Evolutionary conservation across 2,797 vertebrate species (phyloP), one percentile per base, ranked within the genome.

Genomic region (Leucoraja ocellata): DNA sequence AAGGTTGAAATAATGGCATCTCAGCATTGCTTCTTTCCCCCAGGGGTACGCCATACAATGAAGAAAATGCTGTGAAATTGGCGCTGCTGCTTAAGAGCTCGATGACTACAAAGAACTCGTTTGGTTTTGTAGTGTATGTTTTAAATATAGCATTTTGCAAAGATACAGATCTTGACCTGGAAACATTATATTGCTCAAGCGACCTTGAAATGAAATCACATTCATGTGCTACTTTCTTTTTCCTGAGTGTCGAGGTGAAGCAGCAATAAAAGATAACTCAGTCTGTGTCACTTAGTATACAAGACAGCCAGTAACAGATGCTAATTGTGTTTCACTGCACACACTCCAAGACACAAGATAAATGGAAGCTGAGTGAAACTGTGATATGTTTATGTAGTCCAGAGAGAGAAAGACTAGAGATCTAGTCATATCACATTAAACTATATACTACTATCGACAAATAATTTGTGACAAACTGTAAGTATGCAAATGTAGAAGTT

Each of bases 281-380:
- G 68, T 6, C 90, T 76, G 68, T 94, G 94, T 94, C 95, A 93
- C 94, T 94, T 94, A 94, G 95, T 95, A 95, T 95, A 95, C 95
- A 95, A 95, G 95, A 95, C 95, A 94, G 95, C 95, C 94, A 95
- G 96, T 97, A 97, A 97, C 96, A 97, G 96, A 96, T 95, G 95
- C 96, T 97, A 97, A 97, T 97, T 96, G 96, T 96, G 95, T 96
- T 97, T 96, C 94, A 95, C 96, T 96, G 96, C 96, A 96, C 96
- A 96, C 94, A 94, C 96, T 96, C 95, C 95, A 95, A 96, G 95
- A 94, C 95, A 95, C 94, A 95, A 94, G 94, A 95, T 94, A 94
- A 95, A 93, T 93, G 93, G 94, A 95, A 95, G 94, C 95, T 95
- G 95, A 95, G 95, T 93, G 95, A 94, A 95, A 95, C 94, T 95